These are phyloP conservation scores for Tapera naevia DNA, from an alignment of 2,797 vertebrate genomes.

Conservation along the genomic window DNA sequence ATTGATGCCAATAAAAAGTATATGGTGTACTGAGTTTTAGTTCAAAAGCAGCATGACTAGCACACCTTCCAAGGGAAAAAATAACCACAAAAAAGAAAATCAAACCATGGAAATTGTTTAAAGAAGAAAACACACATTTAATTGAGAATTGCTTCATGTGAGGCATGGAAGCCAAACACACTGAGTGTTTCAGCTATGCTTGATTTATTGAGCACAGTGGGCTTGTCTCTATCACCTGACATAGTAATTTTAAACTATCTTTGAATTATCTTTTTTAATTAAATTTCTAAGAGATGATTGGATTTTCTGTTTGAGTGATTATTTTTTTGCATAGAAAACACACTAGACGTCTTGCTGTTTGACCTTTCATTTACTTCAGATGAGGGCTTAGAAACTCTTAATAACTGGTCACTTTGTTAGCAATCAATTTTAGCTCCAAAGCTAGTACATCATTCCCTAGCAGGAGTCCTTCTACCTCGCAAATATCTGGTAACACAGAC, in stretches of 20 bases:
- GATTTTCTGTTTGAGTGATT: constrained; percentile 35
- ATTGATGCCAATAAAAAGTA: constrained; percentile 49
- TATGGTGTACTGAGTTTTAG: constrained; percentile 48
- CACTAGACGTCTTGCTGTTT: neutral
- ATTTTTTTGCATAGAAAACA: constrained; percentile 57
- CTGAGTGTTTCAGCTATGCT: constrained; percentile 26
- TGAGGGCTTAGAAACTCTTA: neutral
- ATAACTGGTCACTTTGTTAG: neutral
- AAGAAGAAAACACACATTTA: constrained; percentile 56
- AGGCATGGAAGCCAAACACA: constrained; percentile 53
- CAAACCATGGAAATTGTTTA: constrained; percentile 51
- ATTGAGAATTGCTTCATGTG: constrained; percentile 56
- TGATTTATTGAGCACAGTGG: constrained; percentile 61
- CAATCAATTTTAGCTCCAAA: neutral
- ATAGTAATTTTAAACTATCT: constrained; percentile 61
- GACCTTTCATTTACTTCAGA: constrained; percentile 11
- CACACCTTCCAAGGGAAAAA: constrained; percentile 57
- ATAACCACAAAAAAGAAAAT: constrained; percentile 65
- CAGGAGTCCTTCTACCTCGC: neutral
- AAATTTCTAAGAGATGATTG: constrained; percentile 39
- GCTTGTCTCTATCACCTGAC: constrained; percentile 59
- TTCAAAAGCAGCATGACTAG: constrained; percentile 64
- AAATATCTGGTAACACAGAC: neutral
- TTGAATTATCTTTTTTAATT: constrained; percentile 66
- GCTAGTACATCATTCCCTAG: neutral